Base-by-base conservation (phyloP, 2,797 vertebrate species). In the Antrozous pallidus region DNA sequence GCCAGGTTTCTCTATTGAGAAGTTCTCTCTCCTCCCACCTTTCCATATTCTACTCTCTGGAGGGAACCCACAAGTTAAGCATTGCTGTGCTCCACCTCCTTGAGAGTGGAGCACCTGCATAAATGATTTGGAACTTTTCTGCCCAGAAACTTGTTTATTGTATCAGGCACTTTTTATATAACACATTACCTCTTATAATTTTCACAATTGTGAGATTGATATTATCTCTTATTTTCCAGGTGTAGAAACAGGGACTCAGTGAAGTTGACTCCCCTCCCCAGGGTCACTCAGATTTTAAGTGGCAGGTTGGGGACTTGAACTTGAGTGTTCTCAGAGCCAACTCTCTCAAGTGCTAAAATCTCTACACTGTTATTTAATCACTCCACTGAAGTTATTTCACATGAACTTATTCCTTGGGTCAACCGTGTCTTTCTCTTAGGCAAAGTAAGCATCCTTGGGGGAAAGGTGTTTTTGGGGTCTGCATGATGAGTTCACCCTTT, bases 1-100 rank as follows among this genome's bases (percentile, higher is more conserved):
- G 31, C 10, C 26, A 16, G 16, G 61, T 42, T 13, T 67, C 77
- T 80, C 24, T 16, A 0, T 6, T 0, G 16, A 7, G 6, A 83
- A 18, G 6, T 33, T 17, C 18, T 0, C 26, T 6, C 4, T 1
- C 20, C 13, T 1, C 2, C 40, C 4, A 0, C 7, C 3, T 36
- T 6, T 2, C 45, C 0, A 0, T 3, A 1, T 20, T 26, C 13
- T 28, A 0, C 63, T 36, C 38, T 45, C 10, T n/a, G 86, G 33
- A 8, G 6, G 22, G 63, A 36, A 28, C 22, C 40, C 36, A 0
- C 10, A 0, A 0, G 28, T 24, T 33, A 8, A 28, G 22, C 1
- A 36, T 16, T 8, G 42, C 36, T 4, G 0, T 0, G 1, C 45
- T 31, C 31, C 12, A 1, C 38, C 24, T 18, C 74, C 61, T 13